phyloP scores from a whole-genome alignment of 2,113 vertebrate species.

The Eurystomus gularis region DNA sequence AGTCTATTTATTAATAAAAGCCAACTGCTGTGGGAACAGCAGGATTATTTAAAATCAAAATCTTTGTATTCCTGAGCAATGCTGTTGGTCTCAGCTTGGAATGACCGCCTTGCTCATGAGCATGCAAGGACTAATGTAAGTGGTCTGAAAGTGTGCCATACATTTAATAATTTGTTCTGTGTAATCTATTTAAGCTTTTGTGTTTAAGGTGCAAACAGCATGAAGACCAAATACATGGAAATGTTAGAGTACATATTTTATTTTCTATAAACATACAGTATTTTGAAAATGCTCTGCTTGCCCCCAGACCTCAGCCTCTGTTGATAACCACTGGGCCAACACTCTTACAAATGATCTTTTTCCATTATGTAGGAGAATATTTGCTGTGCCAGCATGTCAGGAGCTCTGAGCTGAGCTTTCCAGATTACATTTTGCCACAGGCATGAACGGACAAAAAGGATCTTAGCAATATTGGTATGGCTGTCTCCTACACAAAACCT shows the following conservation, averaged over 20 bases:
- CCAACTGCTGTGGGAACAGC: background rate
- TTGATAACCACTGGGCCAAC: background rate
- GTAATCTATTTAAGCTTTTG: background rate
- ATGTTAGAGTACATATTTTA: background rate
- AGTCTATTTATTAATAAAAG: background rate
- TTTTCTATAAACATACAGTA: background rate
- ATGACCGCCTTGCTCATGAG: background rate
- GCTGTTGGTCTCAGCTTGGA: background rate
- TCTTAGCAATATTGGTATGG: background rate
- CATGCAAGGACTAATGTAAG: background rate
- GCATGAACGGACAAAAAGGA: background rate
- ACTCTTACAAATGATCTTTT: background rate
- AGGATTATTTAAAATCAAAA: background rate
- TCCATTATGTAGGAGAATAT: background rate
- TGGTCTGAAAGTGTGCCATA: background rate
- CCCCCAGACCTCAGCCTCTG: background rate
- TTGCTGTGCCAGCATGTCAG: slow-evolving; percentile 20
- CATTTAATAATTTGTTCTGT: background rate
- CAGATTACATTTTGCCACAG: background rate
- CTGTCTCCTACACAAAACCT: background rate
- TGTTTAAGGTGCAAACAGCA: background rate
- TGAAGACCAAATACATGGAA: background rate
- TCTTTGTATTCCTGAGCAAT: background rate
- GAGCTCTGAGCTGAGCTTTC: background rate
- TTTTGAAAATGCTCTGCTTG: background rate